Evolutionary conservation across 2,888 invertebrate genomes (phyloP).

Genomic region (Sipunculus nudus): DNA sequence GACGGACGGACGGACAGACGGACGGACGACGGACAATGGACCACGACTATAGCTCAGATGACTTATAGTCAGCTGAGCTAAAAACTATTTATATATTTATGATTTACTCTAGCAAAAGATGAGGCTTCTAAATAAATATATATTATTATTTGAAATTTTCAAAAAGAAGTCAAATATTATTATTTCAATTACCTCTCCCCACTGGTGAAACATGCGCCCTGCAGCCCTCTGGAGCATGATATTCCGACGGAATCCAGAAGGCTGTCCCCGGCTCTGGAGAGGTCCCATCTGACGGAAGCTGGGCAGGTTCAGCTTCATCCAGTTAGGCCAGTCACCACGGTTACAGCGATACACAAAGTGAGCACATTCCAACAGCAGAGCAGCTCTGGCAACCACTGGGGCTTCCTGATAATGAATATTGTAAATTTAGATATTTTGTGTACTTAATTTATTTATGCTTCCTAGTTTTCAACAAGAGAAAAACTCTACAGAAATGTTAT

Average conservation of each 20-base stretch:
- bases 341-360: conserved; percentile 98
- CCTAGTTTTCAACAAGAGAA: no score
- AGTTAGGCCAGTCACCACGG: conserved; percentile 97
- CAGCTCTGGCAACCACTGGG: conserved; percentile 91
- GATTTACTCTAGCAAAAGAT: no score
- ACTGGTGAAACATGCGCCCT: conserved; percentile 96
- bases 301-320: conserved; percentile 90
- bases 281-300: conserved; percentile 69
- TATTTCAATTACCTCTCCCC: conserved; percentile 84
- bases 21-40: no score
- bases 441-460: no score
- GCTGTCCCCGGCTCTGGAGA: conserved; percentile 66
- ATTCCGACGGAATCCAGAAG: conserved; percentile 71
- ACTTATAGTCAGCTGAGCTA: no score
- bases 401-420: conserved; percentile 80
- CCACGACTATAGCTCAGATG: no score
- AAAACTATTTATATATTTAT: no score
- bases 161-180: no score
- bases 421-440: conserved; percentile 3
- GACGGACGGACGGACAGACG: no score
- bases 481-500: no score
- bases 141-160: no score
- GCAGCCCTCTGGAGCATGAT: conserved; percentile 85
- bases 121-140: no score
- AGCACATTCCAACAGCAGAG: conserved; percentile 91